Evolutionary conservation across 1,140 invertebrate genomes (phyloP).

Genomic region (Hylyphantes graminicola): DNA sequence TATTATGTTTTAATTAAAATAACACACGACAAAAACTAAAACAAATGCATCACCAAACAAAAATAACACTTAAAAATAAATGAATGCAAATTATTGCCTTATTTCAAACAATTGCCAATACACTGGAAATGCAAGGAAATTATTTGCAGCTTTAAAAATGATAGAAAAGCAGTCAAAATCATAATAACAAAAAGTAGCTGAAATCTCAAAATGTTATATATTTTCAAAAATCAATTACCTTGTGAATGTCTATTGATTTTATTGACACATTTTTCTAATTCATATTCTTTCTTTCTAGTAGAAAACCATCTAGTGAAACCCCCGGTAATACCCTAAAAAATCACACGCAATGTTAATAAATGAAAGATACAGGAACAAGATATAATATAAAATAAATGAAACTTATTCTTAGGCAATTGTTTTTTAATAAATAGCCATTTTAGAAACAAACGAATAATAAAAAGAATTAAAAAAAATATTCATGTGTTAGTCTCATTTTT

Average conservation of each 20-base stretch:
- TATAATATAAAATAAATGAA: not conserved
- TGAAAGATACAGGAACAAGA: not conserved
- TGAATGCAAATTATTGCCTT: too few relatives aligned
- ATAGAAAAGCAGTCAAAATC: too few relatives aligned
- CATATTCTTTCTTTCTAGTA: slow-evolving; percentile 64
- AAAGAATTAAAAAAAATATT: not conserved
- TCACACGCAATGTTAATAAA: not conserved
- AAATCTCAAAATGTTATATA: too few relatives aligned
- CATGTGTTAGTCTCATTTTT: too few relatives aligned
- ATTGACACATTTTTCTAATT: slow-evolving; percentile 61
- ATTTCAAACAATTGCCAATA: too few relatives aligned
- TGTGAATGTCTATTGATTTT: slow-evolving; percentile 57
- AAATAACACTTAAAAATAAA: too few relatives aligned
- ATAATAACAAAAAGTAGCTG: too few relatives aligned
- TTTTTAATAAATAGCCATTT: not conserved
- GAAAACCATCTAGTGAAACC: slow-evolving; percentile 65
- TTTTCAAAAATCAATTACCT: slow-evolving; percentile 25
- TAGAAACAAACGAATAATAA: not conserved
- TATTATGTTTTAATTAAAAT: too few relatives aligned
- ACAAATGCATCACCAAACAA: too few relatives aligned
- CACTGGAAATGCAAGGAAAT: too few relatives aligned
- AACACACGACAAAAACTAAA: too few relatives aligned
- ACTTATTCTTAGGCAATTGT: not conserved
- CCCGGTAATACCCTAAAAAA: slow-evolving; percentile 41
- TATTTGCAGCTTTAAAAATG: too few relatives aligned